Percentiles rank a stretch among this genome's conserved stretches.
Evolutionary conservation across 1,140 invertebrate genomes (phyloP).

Genomic region (Drosophila sturtevanti): DNA sequence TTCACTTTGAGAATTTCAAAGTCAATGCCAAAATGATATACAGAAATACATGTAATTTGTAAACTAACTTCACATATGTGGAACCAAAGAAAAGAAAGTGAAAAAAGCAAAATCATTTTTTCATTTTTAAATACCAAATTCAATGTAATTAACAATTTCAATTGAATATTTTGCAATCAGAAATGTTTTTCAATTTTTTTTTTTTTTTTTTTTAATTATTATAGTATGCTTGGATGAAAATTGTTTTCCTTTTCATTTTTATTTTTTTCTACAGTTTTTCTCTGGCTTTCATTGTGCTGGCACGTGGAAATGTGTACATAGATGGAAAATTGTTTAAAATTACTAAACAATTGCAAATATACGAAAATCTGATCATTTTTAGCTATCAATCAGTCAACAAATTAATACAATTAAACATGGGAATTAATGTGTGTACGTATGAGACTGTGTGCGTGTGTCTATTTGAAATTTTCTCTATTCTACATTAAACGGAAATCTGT

Average conservation of each 20-base stretch:
- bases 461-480: background rate
- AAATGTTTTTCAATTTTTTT: slow-evolving; percentile 9
- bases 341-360: slow-evolving; percentile 25
- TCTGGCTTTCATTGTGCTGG: slow-evolving; percentile 23
- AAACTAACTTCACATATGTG: background rate
- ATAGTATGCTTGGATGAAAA: slow-evolving; percentile 30
- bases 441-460: background rate
- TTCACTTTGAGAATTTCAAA: slow-evolving; percentile 26
- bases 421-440: slow-evolving; percentile 25
- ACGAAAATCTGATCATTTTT: slow-evolving; percentile 23
- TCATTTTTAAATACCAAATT: slow-evolving; percentile 16
- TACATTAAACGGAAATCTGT: slow-evolving; percentile 6
- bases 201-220: too few relatives aligned
- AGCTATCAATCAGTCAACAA: slow-evolving; percentile 62
- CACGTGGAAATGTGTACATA: slow-evolving; percentile 32
- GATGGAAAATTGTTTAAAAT: slow-evolving; percentile 15
- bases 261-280: background rate
- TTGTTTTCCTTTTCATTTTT: slow-evolving; percentile 30
- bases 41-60: background rate
- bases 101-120: too few relatives aligned
- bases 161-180: slow-evolving; percentile 36
- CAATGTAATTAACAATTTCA: slow-evolving; percentile 58
- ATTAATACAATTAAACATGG: slow-evolving; percentile 37
- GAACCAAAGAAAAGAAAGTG: too few relatives aligned
- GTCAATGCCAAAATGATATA: slow-evolving; percentile 29